These are phyloP conservation scores for Drosophila tsacasi DNA, from an alignment of 1,140 invertebrate genomes.

Conservation along the genomic window DNA sequence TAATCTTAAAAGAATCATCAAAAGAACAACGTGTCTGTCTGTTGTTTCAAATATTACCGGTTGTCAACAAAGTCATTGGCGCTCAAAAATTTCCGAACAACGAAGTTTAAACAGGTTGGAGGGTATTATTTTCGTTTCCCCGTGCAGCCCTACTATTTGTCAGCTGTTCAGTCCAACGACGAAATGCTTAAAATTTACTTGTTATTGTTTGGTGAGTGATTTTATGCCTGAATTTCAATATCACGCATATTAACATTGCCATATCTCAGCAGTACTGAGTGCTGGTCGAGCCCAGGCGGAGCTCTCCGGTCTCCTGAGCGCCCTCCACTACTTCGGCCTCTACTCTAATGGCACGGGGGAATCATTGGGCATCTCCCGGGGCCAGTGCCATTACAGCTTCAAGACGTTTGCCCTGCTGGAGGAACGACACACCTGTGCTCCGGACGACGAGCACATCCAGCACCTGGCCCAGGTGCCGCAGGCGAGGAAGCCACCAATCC, in stretches of 20 bases:
- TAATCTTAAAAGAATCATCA: no score
- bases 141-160: constrained; percentile 7
- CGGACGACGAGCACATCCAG: constrained; percentile 68
- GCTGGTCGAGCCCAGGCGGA: constrained; percentile 24
- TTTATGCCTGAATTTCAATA: background rate
- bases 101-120: background rate
- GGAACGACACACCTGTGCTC: constrained; percentile 47
- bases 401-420: constrained; percentile 45
- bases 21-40: no score
- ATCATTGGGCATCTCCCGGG: constrained; percentile 47
- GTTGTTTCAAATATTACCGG: no score
- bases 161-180: constrained; percentile 26
- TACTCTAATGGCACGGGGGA: constrained; percentile 31
- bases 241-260: background rate
- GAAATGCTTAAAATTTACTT: constrained; percentile 39
- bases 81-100: no score
- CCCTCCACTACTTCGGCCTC: constrained; percentile 61
- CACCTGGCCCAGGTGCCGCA: constrained; percentile 54
- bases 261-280: constrained; percentile 9
- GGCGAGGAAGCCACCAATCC: constrained; percentile 64
- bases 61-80: no score
- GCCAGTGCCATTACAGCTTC: constrained; percentile 64
- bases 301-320: constrained; percentile 50
- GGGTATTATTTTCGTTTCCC: background rate
- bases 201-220: constrained; percentile 32